Conservation (phyloP, 2,888 invertebrate genomes). For the Ophioninae sp. region DNA sequence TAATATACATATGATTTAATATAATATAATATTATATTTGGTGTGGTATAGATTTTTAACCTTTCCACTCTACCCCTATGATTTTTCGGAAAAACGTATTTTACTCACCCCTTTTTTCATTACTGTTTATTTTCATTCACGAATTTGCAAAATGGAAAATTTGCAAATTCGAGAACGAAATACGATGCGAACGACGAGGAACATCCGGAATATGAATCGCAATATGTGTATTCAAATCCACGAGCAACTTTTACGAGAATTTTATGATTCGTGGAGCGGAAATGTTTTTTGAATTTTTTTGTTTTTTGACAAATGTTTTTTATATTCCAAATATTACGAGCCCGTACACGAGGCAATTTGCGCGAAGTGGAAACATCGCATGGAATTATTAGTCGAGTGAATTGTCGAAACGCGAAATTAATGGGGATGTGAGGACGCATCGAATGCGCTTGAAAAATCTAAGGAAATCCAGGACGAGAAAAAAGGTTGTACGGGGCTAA, state of each 20-base stretch:
- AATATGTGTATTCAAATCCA: conserved; percentile 7
- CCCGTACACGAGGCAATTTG: neutral
- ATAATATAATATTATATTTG: too few relatives aligned
- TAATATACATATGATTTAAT: too few relatives aligned
- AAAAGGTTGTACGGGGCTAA: neutral
- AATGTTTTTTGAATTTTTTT: neutral
- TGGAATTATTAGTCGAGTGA: conserved; percentile 13
- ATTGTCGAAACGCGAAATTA: neutral
- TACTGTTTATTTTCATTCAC: too few relatives aligned
- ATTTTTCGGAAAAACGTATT: too few relatives aligned
- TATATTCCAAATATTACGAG: conserved; percentile 11
- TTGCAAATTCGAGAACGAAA: neutral
- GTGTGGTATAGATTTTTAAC: too few relatives aligned
- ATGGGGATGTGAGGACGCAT: neutral
- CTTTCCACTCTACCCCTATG: too few relatives aligned
- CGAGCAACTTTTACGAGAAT: conserved; percentile 19
- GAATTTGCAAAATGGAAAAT: too few relatives aligned
- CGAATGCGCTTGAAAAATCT: neutral
- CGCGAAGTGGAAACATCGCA: conserved; percentile 1
- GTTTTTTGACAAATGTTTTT: neutral
- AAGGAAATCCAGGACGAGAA: neutral
- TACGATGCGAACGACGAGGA: neutral
- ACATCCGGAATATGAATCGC: neutral
- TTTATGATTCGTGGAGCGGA: conserved; percentile 33
- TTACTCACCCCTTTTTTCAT: too few relatives aligned